Evolutionary conservation across 1,140 invertebrate species (phyloP), one percentile per base, ranked within the genome.

Genomic region (Elymnias hypermnestra): DNA sequence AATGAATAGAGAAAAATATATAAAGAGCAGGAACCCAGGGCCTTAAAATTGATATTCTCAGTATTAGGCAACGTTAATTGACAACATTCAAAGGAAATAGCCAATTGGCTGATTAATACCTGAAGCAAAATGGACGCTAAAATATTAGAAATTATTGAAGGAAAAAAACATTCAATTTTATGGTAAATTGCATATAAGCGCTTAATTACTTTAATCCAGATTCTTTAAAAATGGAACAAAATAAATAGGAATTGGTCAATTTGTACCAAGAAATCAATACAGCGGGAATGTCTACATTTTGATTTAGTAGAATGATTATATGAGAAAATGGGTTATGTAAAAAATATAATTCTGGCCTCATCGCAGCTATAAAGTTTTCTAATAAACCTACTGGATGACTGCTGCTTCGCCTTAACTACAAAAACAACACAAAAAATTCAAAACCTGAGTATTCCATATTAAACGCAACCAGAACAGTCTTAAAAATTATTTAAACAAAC

Each of bases 341-440:
- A 14, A 17, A 33, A 44, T 22, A 43, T 22, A 22, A 60, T 33
- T 47, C 57, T 55, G 60, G 72, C 76, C 71, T 79, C 79, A 79
- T 83, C 76, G 42, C 74, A 79, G 79, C 71, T 71, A 59, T 52
- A 33, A 79, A 77, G 69, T 75, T 81, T 81, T 60, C 64, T 66
- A 69, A 74, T 58, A 81, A 83, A 81, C 72, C 70, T 73, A 77
- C 66, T 72, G 72, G 76, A 83, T 81, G 76, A 74, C 53, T 43
- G 62, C 36, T 47, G 22, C 23, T 15, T 18, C 35, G 46, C 28
- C 18, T 6, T n/a, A 40, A 48, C 43, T 42, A 36, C 36, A 57
- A 54, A 43, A 35, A 61, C 53, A 63, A 59, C 48, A 53, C 40
- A 29, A 35, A 8, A 6, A 38, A 47, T 18, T 33, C 29, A 28